Base-by-base conservation (phyloP, 2,113 vertebrate genomes). In the Syrmaticus mikado region DNA sequence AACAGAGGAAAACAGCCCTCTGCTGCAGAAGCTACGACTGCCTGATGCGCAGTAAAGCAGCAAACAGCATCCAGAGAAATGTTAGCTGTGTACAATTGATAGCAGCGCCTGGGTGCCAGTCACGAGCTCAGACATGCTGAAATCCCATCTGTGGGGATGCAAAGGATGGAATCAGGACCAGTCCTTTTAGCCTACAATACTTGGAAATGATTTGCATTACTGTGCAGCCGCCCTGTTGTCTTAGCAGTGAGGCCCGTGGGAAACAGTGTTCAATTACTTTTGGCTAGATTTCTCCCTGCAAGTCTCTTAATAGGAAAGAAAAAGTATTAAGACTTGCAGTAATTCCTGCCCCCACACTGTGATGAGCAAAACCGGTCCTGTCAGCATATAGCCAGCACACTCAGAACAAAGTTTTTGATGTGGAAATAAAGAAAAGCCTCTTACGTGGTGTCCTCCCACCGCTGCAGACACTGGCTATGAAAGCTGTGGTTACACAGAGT, bases 401-500 rank as follows among this genome's bases (percentile, higher is more conserved):
- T 72, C 28, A 22, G 58, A 58, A 28, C 48, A 57, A 62, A 24
- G 40, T 21, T 75, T 85, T 18, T 70, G 71, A 60, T 36, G 52
- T 27, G 46, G 45, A 36, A 73, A 60, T 7, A 18, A 53, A 80
- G 82, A 4, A 40, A 43, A 46, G 41, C 5, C 30, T 98, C 99
- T 98, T 97, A 99, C 99, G 99, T 99, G 61, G 99, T 99, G 64
- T 99, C 99, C 27, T 99, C 99, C 99, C 99, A 99, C 19, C 99
- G 99, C 97, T 99, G 99, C 62, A 99, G 98, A 96, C 99, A 99
- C 97, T 99, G 99, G 96, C 99, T 99, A 90, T 99, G 99, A 87
- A 99, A 99, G 97, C 99, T 99, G 98, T 99, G 99, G 98, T 99
- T 99, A 79, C 99, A 99, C 10, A 99, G 96, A 0, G 99, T 99